Evolutionary conservation across 2,888 invertebrate species (phyloP).

Genomic region (Dermolepida albohirtum): DNA sequence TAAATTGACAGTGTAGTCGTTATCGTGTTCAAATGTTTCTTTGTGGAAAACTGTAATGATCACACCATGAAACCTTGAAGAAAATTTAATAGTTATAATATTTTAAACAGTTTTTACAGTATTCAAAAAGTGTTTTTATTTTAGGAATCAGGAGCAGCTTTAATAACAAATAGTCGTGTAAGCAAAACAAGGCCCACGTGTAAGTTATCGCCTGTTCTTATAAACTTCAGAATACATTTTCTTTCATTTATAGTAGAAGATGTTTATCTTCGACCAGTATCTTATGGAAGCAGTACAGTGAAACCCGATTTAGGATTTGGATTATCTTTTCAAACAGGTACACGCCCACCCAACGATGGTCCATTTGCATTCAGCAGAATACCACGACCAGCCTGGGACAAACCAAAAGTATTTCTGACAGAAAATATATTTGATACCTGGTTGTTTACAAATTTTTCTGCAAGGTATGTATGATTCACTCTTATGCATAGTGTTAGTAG

Average conservation of each 20-base stretch:
- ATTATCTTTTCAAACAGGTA: constrained; percentile 70
- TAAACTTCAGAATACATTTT: constrained; percentile 10
- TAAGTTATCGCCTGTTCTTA: constrained; percentile 64
- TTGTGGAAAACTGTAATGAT: too few relatives aligned
- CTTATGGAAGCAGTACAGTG: constrained; percentile 63
- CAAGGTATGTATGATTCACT: constrained; percentile 71
- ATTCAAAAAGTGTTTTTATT: constrained; percentile 54
- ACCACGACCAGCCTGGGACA: constrained; percentile 82
- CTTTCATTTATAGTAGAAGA: constrained; percentile 58
- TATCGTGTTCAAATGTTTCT: too few relatives aligned
- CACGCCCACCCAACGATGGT: constrained; percentile 85
- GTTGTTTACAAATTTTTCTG: constrained; percentile 86
- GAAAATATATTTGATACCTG: constrained; percentile 81
- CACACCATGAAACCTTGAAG: too few relatives aligned
- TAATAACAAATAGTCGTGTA: constrained; percentile 80
- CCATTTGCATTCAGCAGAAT: constrained; percentile 92
- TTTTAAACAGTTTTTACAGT: too few relatives aligned
- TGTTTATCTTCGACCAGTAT: constrained; percentile 63
- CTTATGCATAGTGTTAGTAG: too few relatives aligned
- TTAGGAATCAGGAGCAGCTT: constrained; percentile 81
- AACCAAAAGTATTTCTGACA: constrained; percentile 84
- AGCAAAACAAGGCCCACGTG: constrained; percentile 71
- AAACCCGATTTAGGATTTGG: constrained; percentile 64
- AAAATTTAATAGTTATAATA: too few relatives aligned
- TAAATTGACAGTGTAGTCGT: too few relatives aligned